Percentiles rank a stretch among this genome's conserved stretches.
Evolutionary conservation across 2,113 vertebrate species (phyloP).

Genomic region (Gadus macrocephalus): DNA sequence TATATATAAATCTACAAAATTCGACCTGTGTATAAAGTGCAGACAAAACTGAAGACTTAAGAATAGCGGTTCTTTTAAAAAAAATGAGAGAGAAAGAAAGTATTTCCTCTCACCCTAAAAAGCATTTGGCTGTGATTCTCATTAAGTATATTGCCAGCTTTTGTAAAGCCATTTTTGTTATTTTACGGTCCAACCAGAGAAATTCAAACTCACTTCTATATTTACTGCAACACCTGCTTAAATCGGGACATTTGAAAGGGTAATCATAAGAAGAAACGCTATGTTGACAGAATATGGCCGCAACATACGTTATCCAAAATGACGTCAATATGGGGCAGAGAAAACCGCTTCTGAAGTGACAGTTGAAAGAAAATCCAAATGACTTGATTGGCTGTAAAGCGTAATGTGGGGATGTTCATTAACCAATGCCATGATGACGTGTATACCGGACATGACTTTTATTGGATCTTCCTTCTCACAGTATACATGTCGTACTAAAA

Average conservation of each 20-base stretch:
- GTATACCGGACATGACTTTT: too few relatives aligned
- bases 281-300: too few relatives aligned
- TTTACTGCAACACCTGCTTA: slow-evolving; percentile 56
- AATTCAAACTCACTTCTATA: slow-evolving; percentile 57
- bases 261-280: too few relatives aligned
- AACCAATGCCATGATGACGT: too few relatives aligned
- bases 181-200: slow-evolving; percentile 62
- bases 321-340: too few relatives aligned
- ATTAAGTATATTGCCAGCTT: slow-evolving; percentile 73
- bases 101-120: slow-evolving; percentile 54
- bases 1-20: slow-evolving; percentile 25
- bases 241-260: slow-evolving; percentile 8
- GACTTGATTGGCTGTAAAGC: too few relatives aligned
- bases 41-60: slow-evolving; percentile 41
- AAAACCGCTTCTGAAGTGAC: too few relatives aligned
- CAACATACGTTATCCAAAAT: too few relatives aligned
- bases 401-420: too few relatives aligned
- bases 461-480: too few relatives aligned
- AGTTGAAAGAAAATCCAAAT: too few relatives aligned
- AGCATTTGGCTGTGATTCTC: slow-evolving; percentile 46
- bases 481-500: background rate
- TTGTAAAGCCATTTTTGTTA: slow-evolving; percentile 75
- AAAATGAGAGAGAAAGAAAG: slow-evolving; percentile 31
- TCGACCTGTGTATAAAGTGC: slow-evolving; percentile 55
- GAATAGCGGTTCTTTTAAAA: slow-evolving; percentile 63